Conservation (phyloP, 2,113 vertebrate genomes). For the Balaenoptera acutorostrata region DNA sequence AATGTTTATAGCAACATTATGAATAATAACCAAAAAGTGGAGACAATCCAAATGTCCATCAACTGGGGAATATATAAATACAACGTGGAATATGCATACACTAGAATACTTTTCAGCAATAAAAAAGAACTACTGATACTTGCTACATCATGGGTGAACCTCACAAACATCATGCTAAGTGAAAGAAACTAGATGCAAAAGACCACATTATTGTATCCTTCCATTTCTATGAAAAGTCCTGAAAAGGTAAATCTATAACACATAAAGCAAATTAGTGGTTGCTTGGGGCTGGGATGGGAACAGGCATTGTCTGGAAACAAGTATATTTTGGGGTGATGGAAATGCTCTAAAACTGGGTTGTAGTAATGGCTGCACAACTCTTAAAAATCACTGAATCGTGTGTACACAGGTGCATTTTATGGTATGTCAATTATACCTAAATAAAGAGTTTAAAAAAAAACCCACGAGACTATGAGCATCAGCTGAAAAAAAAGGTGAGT, state of each 20-base stretch:
- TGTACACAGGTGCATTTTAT: background rate
- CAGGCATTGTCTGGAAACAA: background rate
- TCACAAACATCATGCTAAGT: background rate
- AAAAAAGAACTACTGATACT: background rate
- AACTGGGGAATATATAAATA: background rate
- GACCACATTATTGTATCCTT: background rate
- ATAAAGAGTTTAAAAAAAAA: background rate
- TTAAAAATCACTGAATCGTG: background rate
- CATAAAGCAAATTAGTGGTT: background rate
- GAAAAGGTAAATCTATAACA: conserved; percentile 6
- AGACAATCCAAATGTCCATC: background rate
- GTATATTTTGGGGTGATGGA: background rate
- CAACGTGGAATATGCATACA: background rate
- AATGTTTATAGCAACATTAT: background rate
- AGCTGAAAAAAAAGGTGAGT: background rate
- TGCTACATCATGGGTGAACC: background rate
- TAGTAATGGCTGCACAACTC: background rate
- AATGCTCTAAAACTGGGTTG: background rate
- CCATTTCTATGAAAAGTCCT: background rate
- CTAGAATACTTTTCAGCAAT: background rate
- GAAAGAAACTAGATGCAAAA: background rate
- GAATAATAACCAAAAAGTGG: background rate
- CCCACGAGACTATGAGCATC: background rate
- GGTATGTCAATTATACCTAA: background rate
- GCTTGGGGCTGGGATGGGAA: background rate